Evolutionary conservation across 2,888 invertebrate species (phyloP), one percentile per base, ranked within the genome.

Genomic region (Galerucella nymphaeae): DNA sequence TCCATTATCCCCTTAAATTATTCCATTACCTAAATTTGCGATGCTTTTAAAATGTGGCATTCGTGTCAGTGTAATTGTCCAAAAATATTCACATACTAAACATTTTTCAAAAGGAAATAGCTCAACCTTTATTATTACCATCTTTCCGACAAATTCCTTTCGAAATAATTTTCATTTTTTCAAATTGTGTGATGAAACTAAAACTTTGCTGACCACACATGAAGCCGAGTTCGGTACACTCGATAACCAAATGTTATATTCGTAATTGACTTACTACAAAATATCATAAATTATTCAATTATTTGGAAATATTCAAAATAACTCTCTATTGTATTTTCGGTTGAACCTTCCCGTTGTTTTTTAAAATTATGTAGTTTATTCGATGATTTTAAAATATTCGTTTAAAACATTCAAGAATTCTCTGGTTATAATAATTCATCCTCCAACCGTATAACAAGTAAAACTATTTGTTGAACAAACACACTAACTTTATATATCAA

Each of bases 221-320:
- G 55, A 16, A 16, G 55, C 42, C 42, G 4, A 11, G 42, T 14
- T 10, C 13, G 8, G 14, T 20, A 16, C 16, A 20, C 20, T 18
- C 55, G 55, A 55, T 55, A 11, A 55, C 55, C 55, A 55, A 18
- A 55, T 55, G 55, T 55, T 55, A 55, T 16, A 18, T 11, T 16
- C n/a, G 20, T 55, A n/a, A 55, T 55, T 55, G 55, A 55, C 55
- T 11, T 11, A 9, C 11, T 16, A 18, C 55, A 55, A 55, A 55
- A 18, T 20, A 55, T 18, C 20, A 55, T 55, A 18, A n/a, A 55
- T 55, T 55, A 55, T 55, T 55, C 30, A 30, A 30, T 8, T 30
- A 30, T 30, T 55, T 18, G 55, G 10, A 55, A 55, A 55, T 55
- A 55, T 55, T 55, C 16, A 55, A 55, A 55, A 18, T 16, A 20